Evolutionary conservation across 2,888 invertebrate genomes (phyloP).

Genomic region (Caradrina kadenii): DNA sequence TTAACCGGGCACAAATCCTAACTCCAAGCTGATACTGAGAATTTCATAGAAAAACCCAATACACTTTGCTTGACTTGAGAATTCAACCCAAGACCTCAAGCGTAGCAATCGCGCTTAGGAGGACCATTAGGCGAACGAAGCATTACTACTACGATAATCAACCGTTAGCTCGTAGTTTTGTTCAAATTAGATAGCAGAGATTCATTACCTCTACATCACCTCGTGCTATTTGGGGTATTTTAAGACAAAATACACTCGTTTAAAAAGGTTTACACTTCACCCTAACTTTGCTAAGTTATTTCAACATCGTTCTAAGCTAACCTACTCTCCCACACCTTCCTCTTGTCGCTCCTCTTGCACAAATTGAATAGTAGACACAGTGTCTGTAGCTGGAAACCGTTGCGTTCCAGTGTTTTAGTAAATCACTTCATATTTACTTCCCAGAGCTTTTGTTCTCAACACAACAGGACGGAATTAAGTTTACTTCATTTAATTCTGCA

Average conservation of each 20-base stretch:
- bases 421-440: conserved; percentile 62
- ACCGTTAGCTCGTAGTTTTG: too few species aligned
- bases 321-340: conserved; percentile 18
- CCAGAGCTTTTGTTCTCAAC: conserved; percentile 51
- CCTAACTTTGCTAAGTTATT: not conserved
- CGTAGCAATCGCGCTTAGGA: too few species aligned
- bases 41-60: too few species aligned
- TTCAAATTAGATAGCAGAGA: too few species aligned
- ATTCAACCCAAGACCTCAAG: too few species aligned
- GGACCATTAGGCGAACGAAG: too few species aligned
- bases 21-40: too few species aligned
- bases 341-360: conserved; percentile 19
- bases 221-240: too few species aligned
- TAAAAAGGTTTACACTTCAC: not conserved
- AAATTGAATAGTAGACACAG: conserved; percentile 57
- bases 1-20: too few species aligned
- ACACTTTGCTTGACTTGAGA: too few species aligned
- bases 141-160: too few species aligned
- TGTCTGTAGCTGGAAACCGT: conserved; percentile 41
- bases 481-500: conserved; percentile 41
- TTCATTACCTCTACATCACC: too few species aligned
- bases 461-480: conserved; percentile 31
- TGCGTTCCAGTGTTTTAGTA: conserved; percentile 46
- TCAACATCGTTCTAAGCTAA: conserved; percentile 1
- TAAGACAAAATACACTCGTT: not conserved